Percentiles rank a stretch among this genome's conserved stretches.
Evolutionary conservation across 2,113 vertebrate genomes (phyloP).

Genomic region (Tragelaphus strepsiceros): DNA sequence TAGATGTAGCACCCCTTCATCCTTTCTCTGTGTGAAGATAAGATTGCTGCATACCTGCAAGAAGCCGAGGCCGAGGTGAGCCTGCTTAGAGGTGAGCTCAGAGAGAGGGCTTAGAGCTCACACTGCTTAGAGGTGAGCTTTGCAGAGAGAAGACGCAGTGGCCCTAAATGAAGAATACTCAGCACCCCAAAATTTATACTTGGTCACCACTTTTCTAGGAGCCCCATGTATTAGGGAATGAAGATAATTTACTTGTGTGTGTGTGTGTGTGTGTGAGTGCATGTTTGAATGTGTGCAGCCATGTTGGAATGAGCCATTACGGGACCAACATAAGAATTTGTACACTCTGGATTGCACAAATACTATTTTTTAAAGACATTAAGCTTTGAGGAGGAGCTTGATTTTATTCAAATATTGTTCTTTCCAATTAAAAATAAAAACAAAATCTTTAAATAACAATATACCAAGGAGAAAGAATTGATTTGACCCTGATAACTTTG

Average conservation of each 20-base stretch:
- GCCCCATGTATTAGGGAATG: not conserved
- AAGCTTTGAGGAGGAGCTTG: not conserved
- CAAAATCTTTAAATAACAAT: not conserved
- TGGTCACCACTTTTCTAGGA: not conserved
- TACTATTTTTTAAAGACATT: not conserved
- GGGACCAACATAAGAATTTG: not conserved
- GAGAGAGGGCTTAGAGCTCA: too few relatives aligned
- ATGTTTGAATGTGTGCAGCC: fast-evolving
- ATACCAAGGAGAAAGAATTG: not conserved
- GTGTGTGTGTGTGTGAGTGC: not conserved
- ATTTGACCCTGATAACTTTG: not conserved
- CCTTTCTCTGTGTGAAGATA: not conserved
- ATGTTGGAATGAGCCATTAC: not conserved
- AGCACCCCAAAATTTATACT: not conserved
- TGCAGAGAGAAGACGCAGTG: not conserved
- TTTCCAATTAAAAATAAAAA: not conserved
- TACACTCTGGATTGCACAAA: not conserved
- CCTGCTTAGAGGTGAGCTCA: not conserved
- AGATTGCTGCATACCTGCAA: not conserved
- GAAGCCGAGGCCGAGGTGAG: fast-evolving
- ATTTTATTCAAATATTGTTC: not conserved
- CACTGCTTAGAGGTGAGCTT: not conserved
- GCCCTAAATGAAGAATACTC: not conserved
- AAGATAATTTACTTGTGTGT: not conserved
- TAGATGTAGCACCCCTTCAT: fast-evolving